Conservation (phyloP, 2,888 invertebrate species). For the Latheticus oryzae region DNA sequence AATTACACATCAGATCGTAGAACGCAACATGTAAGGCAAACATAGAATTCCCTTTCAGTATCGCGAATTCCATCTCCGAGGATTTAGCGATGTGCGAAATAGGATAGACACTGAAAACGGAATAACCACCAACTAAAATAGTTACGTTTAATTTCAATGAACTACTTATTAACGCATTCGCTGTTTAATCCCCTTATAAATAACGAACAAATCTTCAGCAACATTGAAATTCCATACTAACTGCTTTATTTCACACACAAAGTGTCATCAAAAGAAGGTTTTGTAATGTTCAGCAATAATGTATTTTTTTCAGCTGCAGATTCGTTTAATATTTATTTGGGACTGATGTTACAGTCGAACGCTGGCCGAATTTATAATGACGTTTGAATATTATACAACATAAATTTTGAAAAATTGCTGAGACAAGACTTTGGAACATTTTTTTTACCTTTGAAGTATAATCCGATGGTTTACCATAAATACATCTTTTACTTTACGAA, state of each 20-base stretch:
- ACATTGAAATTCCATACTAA: slow-evolving; percentile 4
- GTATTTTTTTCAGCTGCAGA: slow-evolving; percentile 3
- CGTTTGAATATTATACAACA: slow-evolving; percentile 3
- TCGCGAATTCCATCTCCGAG: slow-evolving; percentile 40
- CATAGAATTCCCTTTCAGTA: slow-evolving; percentile 30
- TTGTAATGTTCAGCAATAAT: background rate
- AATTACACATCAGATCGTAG: slow-evolving; percentile 33
- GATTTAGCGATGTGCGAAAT: slow-evolving; percentile 46
- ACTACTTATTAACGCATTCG: slow-evolving; percentile 26
- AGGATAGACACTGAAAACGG: slow-evolving; percentile 38
- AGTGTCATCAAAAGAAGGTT: background rate
- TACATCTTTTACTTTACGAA: slow-evolving; percentile 11
- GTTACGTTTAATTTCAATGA: slow-evolving; percentile 42
- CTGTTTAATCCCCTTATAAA: slow-evolving; percentile 12
- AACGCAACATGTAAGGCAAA: slow-evolving; percentile 33
- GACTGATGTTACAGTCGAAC: background rate
- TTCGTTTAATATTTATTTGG: slow-evolving; percentile 14
- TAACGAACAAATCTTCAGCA: slow-evolving; percentile 3
- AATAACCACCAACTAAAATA: slow-evolving; percentile 37
- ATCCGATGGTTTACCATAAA: slow-evolving; percentile 7
- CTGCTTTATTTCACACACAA: slow-evolving; percentile 3
- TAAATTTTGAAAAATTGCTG: slow-evolving; percentile 8
- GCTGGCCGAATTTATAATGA: slow-evolving; percentile 16
- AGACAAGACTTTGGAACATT: slow-evolving; percentile 3
- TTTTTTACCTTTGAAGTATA: background rate